Evolutionary conservation across 2,113 vertebrate species (phyloP).

Genomic region (Bos taurus): DNA sequence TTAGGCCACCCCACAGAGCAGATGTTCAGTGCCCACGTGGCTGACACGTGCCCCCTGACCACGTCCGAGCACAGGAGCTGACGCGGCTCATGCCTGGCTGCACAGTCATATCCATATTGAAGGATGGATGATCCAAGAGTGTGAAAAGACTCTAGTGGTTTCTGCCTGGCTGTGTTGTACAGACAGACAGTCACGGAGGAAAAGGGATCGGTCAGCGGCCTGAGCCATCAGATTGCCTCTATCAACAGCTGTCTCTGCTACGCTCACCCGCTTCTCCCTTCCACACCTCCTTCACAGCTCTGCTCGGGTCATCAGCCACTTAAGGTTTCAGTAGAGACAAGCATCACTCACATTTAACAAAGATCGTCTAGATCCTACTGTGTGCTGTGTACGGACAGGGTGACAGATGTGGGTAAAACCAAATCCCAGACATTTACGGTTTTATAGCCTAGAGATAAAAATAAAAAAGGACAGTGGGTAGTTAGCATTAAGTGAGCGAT

Average conservation of each 20-base stretch:
- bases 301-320: neutral
- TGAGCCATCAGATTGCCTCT: neutral
- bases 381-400: neutral
- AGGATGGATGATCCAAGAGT: neutral
- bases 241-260: neutral
- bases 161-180: neutral
- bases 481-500: neutral
- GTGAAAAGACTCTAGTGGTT: neutral
- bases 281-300: neutral
- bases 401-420: neutral
- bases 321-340: neutral
- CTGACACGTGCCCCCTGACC: neutral
- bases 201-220: neutral
- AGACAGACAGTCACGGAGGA: neutral
- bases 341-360: neutral
- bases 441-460: neutral
- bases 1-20: neutral
- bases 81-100: accelerated
- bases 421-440: neutral
- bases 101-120: neutral
- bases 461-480: neutral
- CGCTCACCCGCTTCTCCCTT: neutral
- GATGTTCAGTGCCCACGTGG: accelerated
- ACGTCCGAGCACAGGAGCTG: neutral
- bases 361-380: neutral